phyloP scores from a whole-genome alignment of 2,113 vertebrate genomes.

The Burhinus oedicnemus region DNA sequence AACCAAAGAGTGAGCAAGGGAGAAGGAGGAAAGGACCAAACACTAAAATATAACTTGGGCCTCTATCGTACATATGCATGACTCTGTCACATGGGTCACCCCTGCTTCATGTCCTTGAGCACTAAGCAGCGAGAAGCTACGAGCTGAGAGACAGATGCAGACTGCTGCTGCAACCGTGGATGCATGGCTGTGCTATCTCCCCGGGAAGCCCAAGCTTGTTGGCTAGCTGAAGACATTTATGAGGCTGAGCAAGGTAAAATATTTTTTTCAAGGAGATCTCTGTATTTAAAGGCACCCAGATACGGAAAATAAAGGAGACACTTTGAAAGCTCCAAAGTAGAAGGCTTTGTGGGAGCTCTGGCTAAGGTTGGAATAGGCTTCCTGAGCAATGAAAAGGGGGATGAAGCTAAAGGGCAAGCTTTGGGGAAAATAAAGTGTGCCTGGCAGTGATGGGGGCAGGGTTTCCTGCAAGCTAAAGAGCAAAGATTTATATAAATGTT shows the following conservation, averaged over 20 bases:
- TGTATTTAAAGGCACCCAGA: neutral
- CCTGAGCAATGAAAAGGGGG: neutral
- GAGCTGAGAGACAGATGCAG: neutral
- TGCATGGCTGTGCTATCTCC: neutral
- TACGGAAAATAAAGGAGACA: neutral
- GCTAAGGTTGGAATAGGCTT: neutral
- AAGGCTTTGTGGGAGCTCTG: neutral
- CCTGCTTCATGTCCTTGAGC: neutral
- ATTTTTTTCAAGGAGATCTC: neutral
- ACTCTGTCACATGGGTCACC: neutral
- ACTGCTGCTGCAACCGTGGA: neutral
- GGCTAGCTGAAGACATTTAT: neutral
- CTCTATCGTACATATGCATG: neutral
- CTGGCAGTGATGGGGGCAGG: neutral
- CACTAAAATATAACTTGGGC: neutral
- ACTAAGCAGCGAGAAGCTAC: fast-evolving
- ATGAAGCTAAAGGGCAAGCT: neutral
- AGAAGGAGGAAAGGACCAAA: neutral
- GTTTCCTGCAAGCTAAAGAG: neutral
- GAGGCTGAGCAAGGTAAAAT: neutral
- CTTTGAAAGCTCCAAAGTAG: neutral
- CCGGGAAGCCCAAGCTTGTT: neutral
- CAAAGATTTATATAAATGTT: neutral
- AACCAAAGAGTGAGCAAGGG: fast-evolving
- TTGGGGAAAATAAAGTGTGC: neutral